A percentile compares a stretch with the other conserved stretches of the same genome.
Evolutionary conservation across 2,797 vertebrate genomes (phyloP).

Genomic region (Lophotriccus pileatus): DNA sequence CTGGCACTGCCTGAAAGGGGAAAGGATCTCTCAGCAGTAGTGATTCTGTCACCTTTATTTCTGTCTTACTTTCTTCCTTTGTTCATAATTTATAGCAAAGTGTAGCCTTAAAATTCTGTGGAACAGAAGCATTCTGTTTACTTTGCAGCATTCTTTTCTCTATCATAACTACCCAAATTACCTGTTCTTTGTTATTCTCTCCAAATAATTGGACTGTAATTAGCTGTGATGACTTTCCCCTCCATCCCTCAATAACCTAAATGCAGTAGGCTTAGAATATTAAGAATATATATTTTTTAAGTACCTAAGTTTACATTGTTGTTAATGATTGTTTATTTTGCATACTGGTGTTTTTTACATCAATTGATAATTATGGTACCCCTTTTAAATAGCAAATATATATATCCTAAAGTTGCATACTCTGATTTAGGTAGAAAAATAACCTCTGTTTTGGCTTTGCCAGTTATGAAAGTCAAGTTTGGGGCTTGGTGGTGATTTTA

Average conservation of each 20-base stretch:
- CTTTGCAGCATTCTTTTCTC: not conserved
- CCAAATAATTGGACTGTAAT: not conserved
- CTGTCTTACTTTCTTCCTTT: not conserved
- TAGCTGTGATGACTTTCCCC: not conserved
- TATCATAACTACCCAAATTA: not conserved
- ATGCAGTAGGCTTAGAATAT: not conserved
- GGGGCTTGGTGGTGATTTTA: not conserved
- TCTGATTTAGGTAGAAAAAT: not conserved
- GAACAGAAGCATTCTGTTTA: not conserved
- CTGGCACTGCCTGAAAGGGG: not conserved
- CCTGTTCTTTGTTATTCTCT: not conserved
- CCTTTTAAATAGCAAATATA: not conserved
- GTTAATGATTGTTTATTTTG: not conserved
- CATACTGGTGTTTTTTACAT: not conserved
- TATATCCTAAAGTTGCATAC: not conserved
- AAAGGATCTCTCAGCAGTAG: slow-evolving; percentile 29
- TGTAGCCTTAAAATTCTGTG: not conserved
- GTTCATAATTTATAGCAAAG: not conserved
- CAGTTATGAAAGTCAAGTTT: not conserved
- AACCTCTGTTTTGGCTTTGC: not conserved
- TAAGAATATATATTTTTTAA: not conserved
- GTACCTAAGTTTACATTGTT: not conserved
- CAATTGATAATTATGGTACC: not conserved
- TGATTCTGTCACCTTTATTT: not conserved
- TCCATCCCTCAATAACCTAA: not conserved